A percentile compares a stretch with the other conserved stretches of the same genome.
phyloP scores from a whole-genome alignment of 1,140 invertebrate genomes.

The Procambarus clarkii region DNA sequence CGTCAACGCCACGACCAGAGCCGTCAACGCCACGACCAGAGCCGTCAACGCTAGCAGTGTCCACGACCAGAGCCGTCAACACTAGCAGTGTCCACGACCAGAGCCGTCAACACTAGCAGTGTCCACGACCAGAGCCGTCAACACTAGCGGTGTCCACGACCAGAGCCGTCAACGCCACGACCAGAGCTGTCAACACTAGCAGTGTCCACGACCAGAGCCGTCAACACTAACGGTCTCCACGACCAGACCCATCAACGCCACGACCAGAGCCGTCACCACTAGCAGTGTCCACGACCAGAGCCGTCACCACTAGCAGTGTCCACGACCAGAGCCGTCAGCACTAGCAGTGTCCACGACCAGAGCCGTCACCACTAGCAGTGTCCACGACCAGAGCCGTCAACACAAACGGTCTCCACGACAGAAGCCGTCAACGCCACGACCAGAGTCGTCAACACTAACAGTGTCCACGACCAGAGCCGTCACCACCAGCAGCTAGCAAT shows the following conservation, averaged over 20 bases:
- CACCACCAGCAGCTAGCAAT: background rate
- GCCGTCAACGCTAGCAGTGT: background rate
- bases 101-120: background rate
- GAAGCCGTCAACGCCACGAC: background rate
- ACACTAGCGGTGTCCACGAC: too few relatives aligned
- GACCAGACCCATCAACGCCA: too few relatives aligned
- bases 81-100: background rate
- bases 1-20: background rate
- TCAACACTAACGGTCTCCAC: too few relatives aligned
- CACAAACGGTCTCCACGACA: background rate
- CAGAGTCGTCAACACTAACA: background rate
- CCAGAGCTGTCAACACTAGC: too few relatives aligned
- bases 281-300: too few relatives aligned
- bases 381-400: background rate
- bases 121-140: too few relatives aligned
- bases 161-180: too few relatives aligned
- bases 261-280: too few relatives aligned
- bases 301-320: background rate
- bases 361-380: background rate
- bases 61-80: background rate
- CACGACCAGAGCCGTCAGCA: background rate
- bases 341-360: background rate
- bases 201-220: too few relatives aligned
- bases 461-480: background rate
- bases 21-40: background rate